These are phyloP conservation scores for Pandemis corylana DNA, from an alignment of 2,888 invertebrate species.

Conservation along the genomic window DNA sequence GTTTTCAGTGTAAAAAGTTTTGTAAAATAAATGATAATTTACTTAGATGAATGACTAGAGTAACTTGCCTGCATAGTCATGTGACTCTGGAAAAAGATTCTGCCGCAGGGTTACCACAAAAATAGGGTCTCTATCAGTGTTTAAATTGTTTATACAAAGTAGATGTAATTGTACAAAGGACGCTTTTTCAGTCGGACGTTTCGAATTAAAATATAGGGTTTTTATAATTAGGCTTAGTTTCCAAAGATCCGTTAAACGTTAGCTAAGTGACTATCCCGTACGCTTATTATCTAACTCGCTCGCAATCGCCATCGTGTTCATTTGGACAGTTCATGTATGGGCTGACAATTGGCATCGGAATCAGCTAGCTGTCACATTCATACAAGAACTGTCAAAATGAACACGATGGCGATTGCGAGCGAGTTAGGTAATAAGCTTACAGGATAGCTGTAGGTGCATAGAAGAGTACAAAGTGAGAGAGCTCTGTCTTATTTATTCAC, in stretches of 20 bases:
- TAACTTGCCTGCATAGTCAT: slow-evolving; percentile 25
- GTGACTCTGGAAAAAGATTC: slow-evolving; percentile 4
- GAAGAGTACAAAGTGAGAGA: slow-evolving; percentile 43
- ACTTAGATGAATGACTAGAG: slow-evolving; percentile 41
- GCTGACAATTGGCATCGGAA: too few species aligned
- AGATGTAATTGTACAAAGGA: slow-evolving; percentile 35
- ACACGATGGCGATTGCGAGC: too few species aligned
- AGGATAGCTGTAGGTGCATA: slow-evolving; percentile 43
- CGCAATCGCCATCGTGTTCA: too few species aligned
- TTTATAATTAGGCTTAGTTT: slow-evolving; percentile 43
- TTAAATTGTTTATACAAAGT: slow-evolving; percentile 36
- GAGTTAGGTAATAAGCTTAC: too few species aligned
- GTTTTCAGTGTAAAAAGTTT: slow-evolving; percentile 31
- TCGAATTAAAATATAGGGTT: slow-evolving; percentile 31
- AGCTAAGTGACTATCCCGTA: slow-evolving; percentile 30
- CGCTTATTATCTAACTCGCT: too few species aligned
- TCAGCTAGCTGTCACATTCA: too few species aligned
- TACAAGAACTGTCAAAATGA: too few species aligned
- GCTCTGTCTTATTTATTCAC: slow-evolving; percentile 35
- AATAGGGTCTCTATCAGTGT: slow-evolving; percentile 18
- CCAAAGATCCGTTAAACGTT: slow-evolving; percentile 43
- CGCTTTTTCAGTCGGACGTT: slow-evolving; percentile 28
- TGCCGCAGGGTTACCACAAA: slow-evolving; percentile 20
- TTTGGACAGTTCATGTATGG: too few species aligned
- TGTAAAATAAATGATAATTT: slow-evolving; percentile 33